Evolutionary conservation across 2,797 vertebrate genomes (phyloP), one percentile per base, ranked within the genome.

Genomic region (Caiman crocodilus): DNA sequence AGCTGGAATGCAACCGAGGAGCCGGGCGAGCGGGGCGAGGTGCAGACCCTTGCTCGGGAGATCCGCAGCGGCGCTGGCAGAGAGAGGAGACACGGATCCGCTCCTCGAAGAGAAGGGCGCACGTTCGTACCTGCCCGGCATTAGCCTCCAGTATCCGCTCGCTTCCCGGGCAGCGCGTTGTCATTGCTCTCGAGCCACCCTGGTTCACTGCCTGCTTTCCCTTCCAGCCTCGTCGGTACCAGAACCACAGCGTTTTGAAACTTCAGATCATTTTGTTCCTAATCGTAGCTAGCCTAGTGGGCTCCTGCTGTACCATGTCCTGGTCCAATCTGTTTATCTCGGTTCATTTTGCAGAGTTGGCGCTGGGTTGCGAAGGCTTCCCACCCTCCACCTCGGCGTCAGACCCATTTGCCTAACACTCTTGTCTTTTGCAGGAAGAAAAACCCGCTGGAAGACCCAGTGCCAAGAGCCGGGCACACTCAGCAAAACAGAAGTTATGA

Each of bases 21-120:
- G 42, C 42, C 42, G 42, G 42, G 90, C 95, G 50, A 90, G 79
- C 96, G 85, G 82, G 92, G 94, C 92, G 74, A 64, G 80, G 92
- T 94, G 95, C 95, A 95, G 94, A 96, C 94, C 89, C 42, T 7
- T 42, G 42, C 42, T 8, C 42, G 42, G 94, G 96, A 94, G 95
- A 96, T 95, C 79, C 82, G 25, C 94, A 94, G 83, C 80, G 63
- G 95, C 84, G 63, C 92, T 96, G 96, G 96, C 93, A 78, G 96
- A 95, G 88, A 94, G 94, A 89, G 96, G 97, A 97, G 95, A 94
- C 77, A 56, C 64, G 35, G 81, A 81, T 91, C 83, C 81, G 67
- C 97, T 92, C 84, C 82, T 95, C 65, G 7, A 10, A 10, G 7
- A 42, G 42, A 42, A 42, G 42, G 42, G 42, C 42, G 5, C 42